A percentile compares a stretch with the other conserved stretches of the same genome.
phyloP scores from a whole-genome alignment of 1,140 invertebrate genomes.

The Piezodorus guildinii region DNA sequence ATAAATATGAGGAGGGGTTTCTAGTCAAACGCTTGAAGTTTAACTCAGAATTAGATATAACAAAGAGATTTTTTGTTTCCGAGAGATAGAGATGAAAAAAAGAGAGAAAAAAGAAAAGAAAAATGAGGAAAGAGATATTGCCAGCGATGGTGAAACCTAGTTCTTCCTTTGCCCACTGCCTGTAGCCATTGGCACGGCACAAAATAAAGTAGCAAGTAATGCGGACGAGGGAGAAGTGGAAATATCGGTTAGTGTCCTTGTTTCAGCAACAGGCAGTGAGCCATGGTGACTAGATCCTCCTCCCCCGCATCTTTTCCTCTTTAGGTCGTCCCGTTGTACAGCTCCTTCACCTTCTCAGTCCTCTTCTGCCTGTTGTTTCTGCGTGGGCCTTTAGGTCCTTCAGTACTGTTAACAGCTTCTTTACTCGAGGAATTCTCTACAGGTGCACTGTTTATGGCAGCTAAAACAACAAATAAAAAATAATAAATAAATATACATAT shows the following conservation, averaged over 20 bases:
- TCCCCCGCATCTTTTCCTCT: slow-evolving; percentile 1
- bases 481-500: neutral
- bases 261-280: slow-evolving; percentile 4
- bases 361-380: neutral
- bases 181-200: neutral
- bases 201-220: neutral
- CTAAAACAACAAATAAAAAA: neutral
- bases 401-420: slow-evolving; percentile 18
- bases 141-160: neutral
- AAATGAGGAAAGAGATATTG: neutral
- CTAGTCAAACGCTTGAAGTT: too few relatives aligned
- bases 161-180: neutral
- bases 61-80: too few relatives aligned
- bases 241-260: slow-evolving; percentile 7
- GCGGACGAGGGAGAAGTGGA: slow-evolving; percentile 4
- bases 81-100: too few relatives aligned
- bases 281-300: slow-evolving; percentile 2
- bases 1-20: neutral
- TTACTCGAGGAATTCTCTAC: slow-evolving; percentile 19
- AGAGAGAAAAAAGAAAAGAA: slow-evolving; percentile 6
- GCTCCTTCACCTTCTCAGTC: slow-evolving; percentile 14
- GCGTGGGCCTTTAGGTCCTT: slow-evolving; percentile 17
- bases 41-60: too few relatives aligned
- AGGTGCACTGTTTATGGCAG: slow-evolving; percentile 6
- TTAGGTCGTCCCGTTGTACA: slow-evolving; percentile 19